Percentiles rank a stretch among this genome's conserved stretches.
These are phyloP conservation scores for Dasysyrphus albostriatus DNA, from an alignment of 2,888 invertebrate species.

Conservation along the genomic window DNA sequence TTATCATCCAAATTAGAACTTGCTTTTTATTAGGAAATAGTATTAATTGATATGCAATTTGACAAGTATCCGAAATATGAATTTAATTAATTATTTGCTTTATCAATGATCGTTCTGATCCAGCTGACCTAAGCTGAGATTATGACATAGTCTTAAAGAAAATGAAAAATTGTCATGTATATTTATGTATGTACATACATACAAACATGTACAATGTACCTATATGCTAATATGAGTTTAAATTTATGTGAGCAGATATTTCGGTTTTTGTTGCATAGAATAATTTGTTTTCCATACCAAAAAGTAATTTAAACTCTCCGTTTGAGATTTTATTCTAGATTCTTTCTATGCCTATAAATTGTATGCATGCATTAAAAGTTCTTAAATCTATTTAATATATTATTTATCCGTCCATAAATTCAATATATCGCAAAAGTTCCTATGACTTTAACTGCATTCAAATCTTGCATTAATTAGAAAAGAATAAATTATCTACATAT, in stretches of 20 bases:
- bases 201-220: too few species aligned
- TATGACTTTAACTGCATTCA: conserved; percentile 64
- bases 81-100: neutral
- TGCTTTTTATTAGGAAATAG: conserved; percentile 20
- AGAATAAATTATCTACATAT: neutral
- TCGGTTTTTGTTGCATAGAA: neutral
- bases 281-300: neutral
- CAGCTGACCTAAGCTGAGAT: conserved; percentile 1
- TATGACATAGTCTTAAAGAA: neutral
- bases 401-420: conserved; percentile 82
- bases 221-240: neutral
- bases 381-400: conserved; percentile 73
- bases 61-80: neutral
- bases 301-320: too few species aligned
- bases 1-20: neutral
- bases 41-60: conserved; percentile 26
- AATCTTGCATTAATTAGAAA: conserved; percentile 36
- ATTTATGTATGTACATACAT: too few species aligned
- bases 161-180: too few species aligned
- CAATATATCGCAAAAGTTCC: conserved; percentile 68
- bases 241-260: conserved; percentile 65
- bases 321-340: too few species aligned
- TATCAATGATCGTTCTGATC: conserved; percentile 16
- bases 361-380: neutral
- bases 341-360: neutral